Evolutionary conservation across 1,140 invertebrate genomes (phyloP), one percentile per base, ranked within the genome.

Genomic region (Diploscapter pachys): DNA sequence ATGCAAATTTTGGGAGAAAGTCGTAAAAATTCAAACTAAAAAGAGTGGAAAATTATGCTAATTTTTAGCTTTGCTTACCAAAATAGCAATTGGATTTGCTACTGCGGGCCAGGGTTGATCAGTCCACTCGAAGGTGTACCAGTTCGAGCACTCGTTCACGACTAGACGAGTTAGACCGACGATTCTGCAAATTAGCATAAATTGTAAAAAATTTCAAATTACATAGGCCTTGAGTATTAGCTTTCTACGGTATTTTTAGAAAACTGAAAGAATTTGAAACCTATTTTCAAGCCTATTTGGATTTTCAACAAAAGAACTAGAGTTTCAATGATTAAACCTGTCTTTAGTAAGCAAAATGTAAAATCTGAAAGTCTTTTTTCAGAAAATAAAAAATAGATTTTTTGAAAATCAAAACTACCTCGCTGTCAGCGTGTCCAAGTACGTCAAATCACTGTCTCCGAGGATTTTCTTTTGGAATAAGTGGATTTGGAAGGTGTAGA

Each of bases 401-500:
- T 11, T 9, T 71, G 51, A n/a, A 5, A 49, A n/a, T 53, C 52
- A 9, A 61, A n/a, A 51, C 54, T 59, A 84, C 69, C 80, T 83
- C 11, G 78, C 77, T 6, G 61, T 49, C 56, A 83, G 75, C 31
- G 31, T 31, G 31, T 31, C 31, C 31, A 31, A 31, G 31, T 31
- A 31, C 31, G 31, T 31, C 31, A 31, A 31, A 31, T 31, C 31
- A 11, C 59, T 57, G 48, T 75, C 65, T 6, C 79, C 72, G 3
- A 66, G 74, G 51, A 84, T 9, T 57, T 68, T 71, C 48, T 75
- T 49, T 48, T 84, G 82, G 54, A 83, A 55, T 51, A 82, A 63
- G 8, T 71, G 74, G 59, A 85, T 81, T 68, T 85, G 83, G 71
- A 86, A 85, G 5, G 64, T 56, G 69, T 75, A 86, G 50, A 86